Percentiles rank a stretch among this genome's conserved stretches.
Conservation (phyloP, 2,888 invertebrate genomes). For the Pandemis heparana region DNA sequence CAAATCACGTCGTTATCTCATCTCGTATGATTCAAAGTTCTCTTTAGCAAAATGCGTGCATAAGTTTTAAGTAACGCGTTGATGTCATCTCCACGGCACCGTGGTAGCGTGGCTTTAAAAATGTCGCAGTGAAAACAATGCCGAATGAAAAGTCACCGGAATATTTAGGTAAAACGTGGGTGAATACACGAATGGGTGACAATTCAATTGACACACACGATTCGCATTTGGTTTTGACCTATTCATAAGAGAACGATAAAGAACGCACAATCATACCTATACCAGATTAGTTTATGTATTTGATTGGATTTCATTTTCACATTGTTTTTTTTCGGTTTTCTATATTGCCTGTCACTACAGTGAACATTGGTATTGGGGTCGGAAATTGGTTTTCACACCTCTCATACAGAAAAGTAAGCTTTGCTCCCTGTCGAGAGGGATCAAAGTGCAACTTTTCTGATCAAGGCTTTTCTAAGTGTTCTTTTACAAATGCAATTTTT, state of each 20-base stretch:
- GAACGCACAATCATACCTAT: not conserved
- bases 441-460: too few species aligned
- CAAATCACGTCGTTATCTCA: too few species aligned
- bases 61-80: constrained; percentile 9
- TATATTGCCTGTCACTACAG: too few species aligned
- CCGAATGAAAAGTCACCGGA: not conserved
- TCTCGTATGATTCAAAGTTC: too few species aligned
- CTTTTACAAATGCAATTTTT: too few species aligned
- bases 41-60: not conserved
- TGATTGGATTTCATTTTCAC: too few species aligned
- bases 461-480: too few species aligned
- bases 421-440: too few species aligned
- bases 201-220: not conserved
- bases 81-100: constrained; percentile 15
- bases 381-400: not conserved
- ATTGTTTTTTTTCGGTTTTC: too few species aligned
- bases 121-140: not conserved
- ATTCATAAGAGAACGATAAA: not conserved
- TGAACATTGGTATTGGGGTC: not conserved
- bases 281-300: too few species aligned
- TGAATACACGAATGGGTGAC: not conserved
- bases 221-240: not conserved
- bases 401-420: too few species aligned
- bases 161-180: not conserved
- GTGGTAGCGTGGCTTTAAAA: not conserved